Percentiles rank a stretch among this genome's conserved stretches.
These are phyloP conservation scores for Limnephilus marmoratus DNA, from an alignment of 2,888 invertebrate genomes.

Conservation along the genomic window DNA sequence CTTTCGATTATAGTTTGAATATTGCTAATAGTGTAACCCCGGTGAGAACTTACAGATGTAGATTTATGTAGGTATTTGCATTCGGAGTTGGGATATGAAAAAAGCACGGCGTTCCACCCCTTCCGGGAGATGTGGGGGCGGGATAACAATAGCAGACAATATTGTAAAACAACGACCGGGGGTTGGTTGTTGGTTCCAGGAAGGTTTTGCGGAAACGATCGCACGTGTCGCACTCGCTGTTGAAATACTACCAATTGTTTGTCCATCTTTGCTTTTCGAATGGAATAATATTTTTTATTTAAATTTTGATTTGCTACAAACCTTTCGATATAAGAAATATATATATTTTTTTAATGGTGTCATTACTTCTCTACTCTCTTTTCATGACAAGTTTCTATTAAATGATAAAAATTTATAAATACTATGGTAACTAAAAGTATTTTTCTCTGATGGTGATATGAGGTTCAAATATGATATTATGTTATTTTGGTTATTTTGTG, in stretches of 20 bases:
- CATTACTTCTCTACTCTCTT: too few species aligned
- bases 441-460: too few species aligned
- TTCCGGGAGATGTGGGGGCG: background rate
- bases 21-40: background rate
- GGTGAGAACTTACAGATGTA: background rate
- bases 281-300: background rate
- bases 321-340: background rate
- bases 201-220: conserved; percentile 43
- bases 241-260: background rate
- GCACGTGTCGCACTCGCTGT: conserved; percentile 7
- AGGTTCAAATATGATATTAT: too few species aligned
- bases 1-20: background rate
- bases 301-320: background rate
- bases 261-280: background rate
- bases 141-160: conserved; percentile 6
- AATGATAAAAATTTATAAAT: too few species aligned
- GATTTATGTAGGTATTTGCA: conserved; percentile 12
- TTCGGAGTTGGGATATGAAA: conserved; percentile 28
- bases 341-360: background rate
- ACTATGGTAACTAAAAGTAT: too few species aligned
- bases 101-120: conserved; percentile 30
- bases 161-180: background rate
- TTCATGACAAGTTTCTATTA: too few species aligned
- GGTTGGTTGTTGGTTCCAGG: conserved; percentile 2
- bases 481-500: too few species aligned